phyloP scores from a whole-genome alignment of 2,888 invertebrate genomes.

The Erebia aethiops region DNA sequence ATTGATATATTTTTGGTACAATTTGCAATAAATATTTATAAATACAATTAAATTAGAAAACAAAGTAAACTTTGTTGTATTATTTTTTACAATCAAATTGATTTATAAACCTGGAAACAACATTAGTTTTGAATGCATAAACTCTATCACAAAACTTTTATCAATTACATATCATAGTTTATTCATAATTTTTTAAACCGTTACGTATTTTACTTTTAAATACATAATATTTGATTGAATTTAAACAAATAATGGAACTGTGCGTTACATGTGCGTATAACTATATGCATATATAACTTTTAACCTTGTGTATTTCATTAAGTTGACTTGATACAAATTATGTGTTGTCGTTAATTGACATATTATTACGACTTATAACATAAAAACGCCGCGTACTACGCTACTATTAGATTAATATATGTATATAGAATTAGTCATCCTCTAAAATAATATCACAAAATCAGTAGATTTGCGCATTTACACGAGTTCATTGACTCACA shows the following conservation, averaged over 20 bases:
- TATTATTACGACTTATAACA: background rate
- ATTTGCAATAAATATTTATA: slow-evolving; percentile 24
- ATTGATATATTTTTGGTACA: slow-evolving; percentile 40
- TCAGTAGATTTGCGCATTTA: slow-evolving; percentile 29
- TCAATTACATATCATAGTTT: no score
- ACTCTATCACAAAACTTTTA: no score
- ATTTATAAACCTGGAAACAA: slow-evolving; percentile 6
- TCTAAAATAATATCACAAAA: slow-evolving; percentile 26
- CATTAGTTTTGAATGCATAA: background rate
- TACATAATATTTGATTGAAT: no score
- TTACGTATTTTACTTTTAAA: no score
- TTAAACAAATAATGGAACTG: no score
- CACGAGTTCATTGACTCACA: slow-evolving; percentile 28
- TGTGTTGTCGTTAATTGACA: background rate
- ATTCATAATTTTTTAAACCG: no score
- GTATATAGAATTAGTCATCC: slow-evolving; percentile 7
- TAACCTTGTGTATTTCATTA: no score
- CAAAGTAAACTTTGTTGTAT: background rate
- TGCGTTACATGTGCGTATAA: no score
- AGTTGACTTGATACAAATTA: no score
- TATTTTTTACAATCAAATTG: background rate
- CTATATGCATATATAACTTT: no score
- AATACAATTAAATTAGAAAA: background rate
- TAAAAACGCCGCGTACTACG: slow-evolving; percentile 11
- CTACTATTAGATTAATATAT: background rate